Base-by-base conservation (phyloP, 2,888 invertebrate genomes). In the Mimumesa dahlbomi region DNA sequence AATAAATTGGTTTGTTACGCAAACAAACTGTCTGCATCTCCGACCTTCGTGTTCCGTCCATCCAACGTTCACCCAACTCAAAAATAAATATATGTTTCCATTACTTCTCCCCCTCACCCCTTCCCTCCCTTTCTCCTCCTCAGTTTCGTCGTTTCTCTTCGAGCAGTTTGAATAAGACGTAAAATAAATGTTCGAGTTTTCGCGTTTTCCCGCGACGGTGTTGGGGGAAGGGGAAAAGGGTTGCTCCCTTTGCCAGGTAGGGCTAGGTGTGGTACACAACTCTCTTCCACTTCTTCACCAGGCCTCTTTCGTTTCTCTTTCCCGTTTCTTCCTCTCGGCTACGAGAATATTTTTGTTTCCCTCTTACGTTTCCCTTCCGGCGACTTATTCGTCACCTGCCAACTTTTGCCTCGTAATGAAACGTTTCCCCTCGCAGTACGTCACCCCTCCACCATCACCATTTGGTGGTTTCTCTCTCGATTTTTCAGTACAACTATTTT, bases 1-100 rank as follows among this genome's bases (percentile, higher is more conserved):
- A 65, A 75, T 71, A 75, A 75, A 75, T 75, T 75, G 75, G 71
- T 75, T 75, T 75, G 75, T 75, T 75, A 71, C 71, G 56, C 57
- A 75, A 75, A 75, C 71, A 75, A 75, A 75, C 70, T 59, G 63
- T 57, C 61, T 43, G 63, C 54, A 36, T 46, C 61, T 18, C 36
- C 14, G 45, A 11, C 48, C 29, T 13, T 6, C 25, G 25, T 45
- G 25, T 31, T 18, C 34, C 61, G 57, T 57, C 59, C 45, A 48
- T 72, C 69, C 48, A 19, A 18, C 43, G 34, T 13, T n/a, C 11
- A n/a, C 22, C 16, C 21, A 53, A 9, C 38, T 57, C 45, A 40
- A 50, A 64, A 43, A 49, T 62, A 64, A 70, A 73, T 70, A 65
- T 53, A 21, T 9, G 49, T 52, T 34, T 42, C 57, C 65, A 65